Evolutionary conservation across 2,797 vertebrate genomes (phyloP).

Genomic region (Gymnoscopelus microlampas): DNA sequence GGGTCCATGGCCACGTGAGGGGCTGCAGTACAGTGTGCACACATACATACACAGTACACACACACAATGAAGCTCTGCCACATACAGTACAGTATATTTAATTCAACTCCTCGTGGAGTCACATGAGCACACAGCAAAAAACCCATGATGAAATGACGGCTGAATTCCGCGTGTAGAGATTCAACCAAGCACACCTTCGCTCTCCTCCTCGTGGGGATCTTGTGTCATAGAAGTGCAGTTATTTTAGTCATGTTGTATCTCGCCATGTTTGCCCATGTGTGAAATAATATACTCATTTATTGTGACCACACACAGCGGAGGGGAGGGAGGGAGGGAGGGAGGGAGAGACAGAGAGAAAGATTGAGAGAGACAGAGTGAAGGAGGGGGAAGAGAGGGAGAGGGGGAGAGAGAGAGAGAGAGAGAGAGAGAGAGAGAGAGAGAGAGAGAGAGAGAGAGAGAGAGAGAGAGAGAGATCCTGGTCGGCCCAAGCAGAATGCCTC

Average conservation of each 20-base stretch:
- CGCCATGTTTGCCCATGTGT: constrained; percentile 17
- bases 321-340: constrained; percentile 33
- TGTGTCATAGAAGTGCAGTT: constrained; percentile 9
- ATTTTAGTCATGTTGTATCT: background rate
- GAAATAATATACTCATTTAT: constrained; percentile 41
- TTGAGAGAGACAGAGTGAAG: constrained; percentile 2
- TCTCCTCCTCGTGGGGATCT: background rate
- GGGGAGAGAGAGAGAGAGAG: constrained; percentile 20
- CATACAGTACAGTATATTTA: background rate
- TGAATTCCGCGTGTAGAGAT: background rate
- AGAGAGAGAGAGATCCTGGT: constrained; percentile 37
- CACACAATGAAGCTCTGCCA: background rate
- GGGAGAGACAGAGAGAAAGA: constrained; percentile 5
- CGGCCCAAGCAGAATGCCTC: constrained; percentile 60
- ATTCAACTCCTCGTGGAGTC: constrained; percentile 11
- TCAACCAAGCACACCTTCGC: background rate
- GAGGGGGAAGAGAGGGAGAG: constrained; percentile 23
- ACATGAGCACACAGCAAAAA: background rate
- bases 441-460: constrained; percentile 15
- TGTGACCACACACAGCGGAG: constrained; percentile 50
- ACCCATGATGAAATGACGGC: background rate
- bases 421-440: constrained; percentile 32
- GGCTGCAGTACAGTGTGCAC: no score
- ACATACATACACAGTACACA: background rate
- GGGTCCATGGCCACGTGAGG: no score